Evolutionary conservation across 2,888 invertebrate genomes (phyloP).

Genomic region (Acleris holmiana): DNA sequence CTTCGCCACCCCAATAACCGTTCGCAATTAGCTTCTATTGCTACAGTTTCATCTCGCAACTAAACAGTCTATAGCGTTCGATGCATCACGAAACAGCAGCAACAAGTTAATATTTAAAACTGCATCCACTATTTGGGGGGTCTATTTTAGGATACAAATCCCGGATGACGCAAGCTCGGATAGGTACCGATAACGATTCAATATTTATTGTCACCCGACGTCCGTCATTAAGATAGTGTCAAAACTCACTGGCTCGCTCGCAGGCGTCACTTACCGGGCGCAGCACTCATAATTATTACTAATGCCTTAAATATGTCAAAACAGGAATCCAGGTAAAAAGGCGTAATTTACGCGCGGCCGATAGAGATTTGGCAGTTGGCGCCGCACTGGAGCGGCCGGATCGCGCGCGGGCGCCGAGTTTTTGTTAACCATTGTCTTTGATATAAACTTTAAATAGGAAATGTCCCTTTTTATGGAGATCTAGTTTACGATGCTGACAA

Average conservation of each 20-base stretch:
- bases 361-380: slow-evolving; percentile 85
- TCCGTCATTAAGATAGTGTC: slow-evolving; percentile 84
- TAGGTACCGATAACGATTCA: slow-evolving; percentile 79
- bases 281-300: slow-evolving; percentile 84
- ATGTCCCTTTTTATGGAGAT: slow-evolving; percentile 84
- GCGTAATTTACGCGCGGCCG: slow-evolving; percentile 83
- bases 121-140: slow-evolving; percentile 67
- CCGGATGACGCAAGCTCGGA: slow-evolving; percentile 68
- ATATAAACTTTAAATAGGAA: slow-evolving; percentile 84
- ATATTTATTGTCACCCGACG: slow-evolving; percentile 83
- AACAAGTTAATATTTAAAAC: slow-evolving; percentile 29
- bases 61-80: slow-evolving; percentile 20
- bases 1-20: slow-evolving; percentile 62
- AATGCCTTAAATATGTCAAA: slow-evolving; percentile 85
- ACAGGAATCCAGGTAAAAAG: slow-evolving; percentile 85
- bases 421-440: slow-evolving; percentile 84
- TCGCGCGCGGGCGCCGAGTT: slow-evolving; percentile 80
- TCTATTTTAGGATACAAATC: slow-evolving; percentile 71
- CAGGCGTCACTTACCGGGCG: slow-evolving; percentile 68
- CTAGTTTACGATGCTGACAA: slow-evolving; percentile 83
- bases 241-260: slow-evolving; percentile 77
- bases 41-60: slow-evolving; percentile 37
- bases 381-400: slow-evolving; percentile 65
- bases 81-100: slow-evolving; percentile 30
- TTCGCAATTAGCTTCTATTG: slow-evolving; percentile 68